These are phyloP conservation scores for Andrena minutula DNA, from an alignment of 2,888 invertebrate genomes.

Conservation along the genomic window DNA sequence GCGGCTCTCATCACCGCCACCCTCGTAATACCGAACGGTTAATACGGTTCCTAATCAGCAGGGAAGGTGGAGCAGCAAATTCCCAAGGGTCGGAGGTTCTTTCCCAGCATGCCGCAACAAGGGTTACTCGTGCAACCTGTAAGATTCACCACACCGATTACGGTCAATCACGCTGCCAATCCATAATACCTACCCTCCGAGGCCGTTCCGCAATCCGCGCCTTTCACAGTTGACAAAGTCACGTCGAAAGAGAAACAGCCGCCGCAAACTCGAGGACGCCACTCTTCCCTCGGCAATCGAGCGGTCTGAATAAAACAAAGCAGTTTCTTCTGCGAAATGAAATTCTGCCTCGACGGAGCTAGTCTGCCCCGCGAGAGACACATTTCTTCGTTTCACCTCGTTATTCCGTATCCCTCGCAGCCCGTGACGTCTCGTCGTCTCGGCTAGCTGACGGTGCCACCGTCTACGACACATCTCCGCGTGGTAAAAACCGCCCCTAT, in stretches of 20 bases:
- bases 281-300: not conserved
- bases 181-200: not conserved
- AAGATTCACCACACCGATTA: constrained; percentile 28
- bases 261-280: not conserved
- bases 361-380: constrained; percentile 1
- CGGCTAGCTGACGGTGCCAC: not conserved
- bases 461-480: not conserved
- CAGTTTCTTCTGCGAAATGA: constrained; percentile 27
- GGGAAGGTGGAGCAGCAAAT: constrained; percentile 14
- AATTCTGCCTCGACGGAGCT: constrained; percentile 12
- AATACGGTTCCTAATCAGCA: constrained; percentile 10
- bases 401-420: constrained; percentile 30
- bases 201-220: not conserved
- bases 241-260: not conserved
- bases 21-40: constrained; percentile 17
- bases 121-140: constrained; percentile 33
- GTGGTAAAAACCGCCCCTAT: not conserved
- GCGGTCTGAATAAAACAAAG: constrained; percentile 36
- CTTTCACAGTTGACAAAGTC: not conserved
- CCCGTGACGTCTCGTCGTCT: not conserved
- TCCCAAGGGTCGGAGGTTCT: not conserved
- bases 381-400: constrained; percentile 35
- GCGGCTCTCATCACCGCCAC: not conserved
- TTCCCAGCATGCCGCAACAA: not conserved
- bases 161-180: not conserved